Percentiles rank a stretch among this genome's conserved stretches.
These are phyloP conservation scores for Drosophila subquinaria DNA, from an alignment of 2,888 invertebrate genomes.

Conservation along the genomic window DNA sequence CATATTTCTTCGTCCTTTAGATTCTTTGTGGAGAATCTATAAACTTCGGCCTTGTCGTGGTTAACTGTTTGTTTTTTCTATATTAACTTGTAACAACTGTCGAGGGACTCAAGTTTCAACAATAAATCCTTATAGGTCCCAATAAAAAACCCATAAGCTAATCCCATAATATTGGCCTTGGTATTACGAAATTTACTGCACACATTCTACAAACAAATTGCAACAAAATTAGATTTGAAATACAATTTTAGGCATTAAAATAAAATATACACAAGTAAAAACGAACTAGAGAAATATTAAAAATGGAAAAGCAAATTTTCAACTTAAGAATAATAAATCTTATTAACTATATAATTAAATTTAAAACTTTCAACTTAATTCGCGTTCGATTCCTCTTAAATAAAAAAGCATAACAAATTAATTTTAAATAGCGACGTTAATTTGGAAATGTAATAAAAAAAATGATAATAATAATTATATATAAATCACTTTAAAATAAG, in stretches of 20 bases:
- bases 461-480: conserved; percentile 71
- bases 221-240: conserved; percentile 51
- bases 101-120: conserved; percentile 77
- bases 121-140: conserved; percentile 69
- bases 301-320: conserved; percentile 27
- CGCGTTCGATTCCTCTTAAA: conserved; percentile 69
- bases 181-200: conserved; percentile 53
- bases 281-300: conserved; percentile 27
- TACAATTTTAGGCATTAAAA: conserved; percentile 71
- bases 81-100: conserved; percentile 63
- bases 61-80: conserved; percentile 23
- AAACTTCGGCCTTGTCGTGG: conserved; percentile 62
- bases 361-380: conserved; percentile 62
- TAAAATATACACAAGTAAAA: conserved; percentile 64
- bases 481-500: conserved; percentile 65
- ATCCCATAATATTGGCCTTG: conserved; percentile 48
- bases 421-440: conserved; percentile 58
- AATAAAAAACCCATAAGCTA: conserved; percentile 37
- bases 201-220: conserved; percentile 43
- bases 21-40: conserved; percentile 37
- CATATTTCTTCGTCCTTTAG: conserved; percentile 1
- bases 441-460: conserved; percentile 58
- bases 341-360: conserved; percentile 42
- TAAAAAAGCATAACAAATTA: conserved; percentile 36
- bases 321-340: conserved; percentile 29